These are phyloP conservation scores for Albula goreensis DNA, from an alignment of 2,113 vertebrate species.

Conservation along the genomic window DNA sequence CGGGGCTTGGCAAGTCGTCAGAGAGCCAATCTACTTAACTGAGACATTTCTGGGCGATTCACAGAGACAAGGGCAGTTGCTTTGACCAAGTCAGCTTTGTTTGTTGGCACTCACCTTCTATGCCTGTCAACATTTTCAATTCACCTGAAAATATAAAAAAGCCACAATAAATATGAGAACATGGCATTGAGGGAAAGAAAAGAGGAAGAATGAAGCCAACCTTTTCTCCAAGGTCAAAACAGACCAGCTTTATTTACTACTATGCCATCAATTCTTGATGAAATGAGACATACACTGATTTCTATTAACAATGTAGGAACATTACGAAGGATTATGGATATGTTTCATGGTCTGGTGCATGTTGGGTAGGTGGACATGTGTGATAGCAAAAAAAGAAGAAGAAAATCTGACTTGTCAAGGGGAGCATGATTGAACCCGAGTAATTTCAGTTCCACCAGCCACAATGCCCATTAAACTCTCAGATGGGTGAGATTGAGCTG, in stretches of 20 bases:
- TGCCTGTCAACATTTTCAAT: neutral
- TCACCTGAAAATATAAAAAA: neutral
- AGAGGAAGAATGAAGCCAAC: neutral
- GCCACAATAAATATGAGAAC: neutral
- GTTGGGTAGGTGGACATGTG: neutral
- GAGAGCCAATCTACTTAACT: neutral
- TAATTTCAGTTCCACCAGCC: conserved; percentile 18
- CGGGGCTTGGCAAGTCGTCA: neutral
- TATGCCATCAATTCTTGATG: conserved; percentile 2
- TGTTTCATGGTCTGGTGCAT: conserved; percentile 15
- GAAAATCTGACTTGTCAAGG: conserved; percentile 19
- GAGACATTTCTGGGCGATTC: neutral
- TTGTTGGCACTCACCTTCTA: neutral
- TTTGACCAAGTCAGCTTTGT: neutral
- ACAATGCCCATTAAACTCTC: conserved; percentile 7
- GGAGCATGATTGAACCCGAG: conserved; percentile 20
- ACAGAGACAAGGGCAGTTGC: neutral
- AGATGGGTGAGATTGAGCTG: neutral
- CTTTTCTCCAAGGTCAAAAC: conserved; percentile 25
- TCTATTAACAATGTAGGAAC: conserved; percentile 36
- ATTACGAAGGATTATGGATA: conserved; percentile 25
- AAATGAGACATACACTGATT: neutral
- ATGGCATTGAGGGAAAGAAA: neutral
- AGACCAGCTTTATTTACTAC: conserved; percentile 29
- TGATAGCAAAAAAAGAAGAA: conserved; percentile 24